phyloP scores from a whole-genome alignment of 2,797 vertebrate genomes.

The Kryptopterus vitreolus region DNA sequence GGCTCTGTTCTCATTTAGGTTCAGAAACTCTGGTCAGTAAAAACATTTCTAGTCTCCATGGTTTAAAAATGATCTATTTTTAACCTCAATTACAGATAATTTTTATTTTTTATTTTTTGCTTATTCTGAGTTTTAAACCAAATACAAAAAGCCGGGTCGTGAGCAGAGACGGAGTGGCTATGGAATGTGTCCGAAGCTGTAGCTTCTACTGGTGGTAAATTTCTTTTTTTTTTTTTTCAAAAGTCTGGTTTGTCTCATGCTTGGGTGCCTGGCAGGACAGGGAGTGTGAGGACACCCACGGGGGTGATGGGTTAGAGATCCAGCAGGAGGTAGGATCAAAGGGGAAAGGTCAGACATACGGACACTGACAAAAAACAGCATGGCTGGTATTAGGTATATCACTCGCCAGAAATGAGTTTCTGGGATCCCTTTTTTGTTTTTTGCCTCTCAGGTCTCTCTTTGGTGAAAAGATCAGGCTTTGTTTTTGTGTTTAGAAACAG shows the following conservation, averaged over 20 bases:
- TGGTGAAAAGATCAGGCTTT: slow-evolving; percentile 2
- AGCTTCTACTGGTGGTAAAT: slow-evolving; percentile 42
- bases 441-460: slow-evolving; percentile 7
- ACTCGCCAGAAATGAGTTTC: slow-evolving; percentile 38
- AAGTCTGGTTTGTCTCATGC: slow-evolving; percentile 49
- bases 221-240: not conserved
- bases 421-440: not conserved
- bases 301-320: not conserved
- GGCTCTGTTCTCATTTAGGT: slow-evolving; percentile 43
- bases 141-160: slow-evolving; percentile 23
- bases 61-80: slow-evolving; percentile 48
- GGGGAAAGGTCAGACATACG: slow-evolving; percentile 45
- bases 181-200: slow-evolving; percentile 51
- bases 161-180: slow-evolving; percentile 28
- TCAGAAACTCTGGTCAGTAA: slow-evolving; percentile 46
- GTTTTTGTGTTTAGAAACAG: not conserved
- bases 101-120: too few species aligned
- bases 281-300: slow-evolving; percentile 29
- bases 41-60: slow-evolving; percentile 32
- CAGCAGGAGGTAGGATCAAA: slow-evolving; percentile 30
- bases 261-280: slow-evolving; percentile 30
- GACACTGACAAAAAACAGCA: slow-evolving; percentile 47
- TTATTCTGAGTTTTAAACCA: slow-evolving; percentile 34
- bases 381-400: slow-evolving; percentile 30
- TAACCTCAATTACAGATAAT: slow-evolving; percentile 39